Conservation (phyloP, 2,888 invertebrate genomes). For the Pammene aurita region DNA sequence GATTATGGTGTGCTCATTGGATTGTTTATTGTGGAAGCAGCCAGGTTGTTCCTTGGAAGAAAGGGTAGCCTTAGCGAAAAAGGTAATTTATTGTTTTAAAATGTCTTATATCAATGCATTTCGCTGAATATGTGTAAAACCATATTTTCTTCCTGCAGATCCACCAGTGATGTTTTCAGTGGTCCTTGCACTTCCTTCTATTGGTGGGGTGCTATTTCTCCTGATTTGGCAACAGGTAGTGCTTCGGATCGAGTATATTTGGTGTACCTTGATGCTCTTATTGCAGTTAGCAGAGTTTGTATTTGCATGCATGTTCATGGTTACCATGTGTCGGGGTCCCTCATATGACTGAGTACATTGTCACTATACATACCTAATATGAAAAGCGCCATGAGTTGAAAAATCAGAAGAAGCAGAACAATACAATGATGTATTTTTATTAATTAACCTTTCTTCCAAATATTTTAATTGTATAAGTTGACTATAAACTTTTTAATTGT, state of each 20-base stretch:
- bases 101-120: background rate
- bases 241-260: slow-evolving; percentile 93
- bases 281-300: slow-evolving; percentile 91
- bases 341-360: slow-evolving; percentile 76
- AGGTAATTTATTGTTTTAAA: slow-evolving; percentile 64
- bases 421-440: no score
- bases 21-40: slow-evolving; percentile 90
- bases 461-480: background rate
- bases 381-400: background rate
- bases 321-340: slow-evolving; percentile 84
- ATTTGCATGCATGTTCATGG: slow-evolving; percentile 90
- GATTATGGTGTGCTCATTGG: slow-evolving; percentile 91
- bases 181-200: slow-evolving; percentile 92
- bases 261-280: slow-evolving; percentile 92
- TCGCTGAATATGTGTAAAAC: no score
- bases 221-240: slow-evolving; percentile 94
- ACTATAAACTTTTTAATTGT: background rate
- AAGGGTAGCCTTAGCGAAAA: slow-evolving; percentile 94
- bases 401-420: no score
- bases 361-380: background rate
- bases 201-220: slow-evolving; percentile 92
- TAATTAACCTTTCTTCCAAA: background rate
- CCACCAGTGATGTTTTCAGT: slow-evolving; percentile 92
- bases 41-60: slow-evolving; percentile 92
- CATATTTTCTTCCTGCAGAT: slow-evolving; percentile 76